These are phyloP conservation scores for Podiceps cristatus DNA, from an alignment of 2,113 vertebrate species.

Conservation along the genomic window DNA sequence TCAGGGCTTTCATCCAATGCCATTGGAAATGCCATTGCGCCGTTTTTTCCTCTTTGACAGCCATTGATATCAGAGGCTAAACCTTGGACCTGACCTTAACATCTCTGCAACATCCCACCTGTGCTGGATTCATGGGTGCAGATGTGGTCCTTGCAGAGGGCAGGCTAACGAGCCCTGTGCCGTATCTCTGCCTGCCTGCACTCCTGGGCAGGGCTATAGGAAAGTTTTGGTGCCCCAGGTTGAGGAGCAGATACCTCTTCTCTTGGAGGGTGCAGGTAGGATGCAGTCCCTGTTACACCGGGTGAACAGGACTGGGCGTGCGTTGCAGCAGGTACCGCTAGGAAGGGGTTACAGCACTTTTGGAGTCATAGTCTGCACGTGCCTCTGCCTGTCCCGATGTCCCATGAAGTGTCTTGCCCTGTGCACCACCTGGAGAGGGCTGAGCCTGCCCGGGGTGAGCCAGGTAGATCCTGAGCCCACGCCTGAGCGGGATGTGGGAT, in stretches of 20 bases:
- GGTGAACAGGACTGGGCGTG: neutral
- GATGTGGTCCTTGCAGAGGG: neutral
- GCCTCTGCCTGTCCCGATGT: neutral
- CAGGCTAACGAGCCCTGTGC: neutral
- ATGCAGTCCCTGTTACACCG: neutral
- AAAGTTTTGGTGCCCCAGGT: neutral
- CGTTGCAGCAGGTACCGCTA: neutral
- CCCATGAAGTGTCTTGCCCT: neutral
- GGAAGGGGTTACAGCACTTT: neutral
- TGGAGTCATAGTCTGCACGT: rapidly evolving
- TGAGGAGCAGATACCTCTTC: neutral
- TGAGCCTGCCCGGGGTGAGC: neutral
- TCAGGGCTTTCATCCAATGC: slow-evolving; percentile 23
- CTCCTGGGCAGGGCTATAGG: neutral
- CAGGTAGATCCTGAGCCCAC: neutral
- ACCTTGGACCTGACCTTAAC: slow-evolving; percentile 34
- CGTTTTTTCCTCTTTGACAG: neutral
- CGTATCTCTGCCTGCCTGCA: rapidly evolving
- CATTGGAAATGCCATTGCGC: slow-evolving; percentile 10
- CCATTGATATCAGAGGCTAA: neutral
- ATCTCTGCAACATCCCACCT: neutral
- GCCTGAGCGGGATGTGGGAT: rapidly evolving
- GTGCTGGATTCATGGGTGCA: neutral
- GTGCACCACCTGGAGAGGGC: neutral
- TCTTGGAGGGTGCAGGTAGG: neutral